phyloP scores from a whole-genome alignment of 1,140 invertebrate species.

The Atta cephalotes region DNA sequence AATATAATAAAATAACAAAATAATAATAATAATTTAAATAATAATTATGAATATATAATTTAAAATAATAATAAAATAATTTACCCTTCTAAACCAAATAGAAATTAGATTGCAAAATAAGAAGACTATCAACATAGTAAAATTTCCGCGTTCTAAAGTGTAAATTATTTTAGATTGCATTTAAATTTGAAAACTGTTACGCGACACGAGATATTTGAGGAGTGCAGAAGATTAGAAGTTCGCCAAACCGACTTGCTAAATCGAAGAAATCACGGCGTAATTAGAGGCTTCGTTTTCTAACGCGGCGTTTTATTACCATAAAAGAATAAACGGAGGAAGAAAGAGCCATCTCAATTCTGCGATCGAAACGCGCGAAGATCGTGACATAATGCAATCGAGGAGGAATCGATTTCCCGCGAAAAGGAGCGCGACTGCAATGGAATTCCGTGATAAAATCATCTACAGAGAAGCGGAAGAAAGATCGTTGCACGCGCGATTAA shows the following conservation, averaged over 20 bases:
- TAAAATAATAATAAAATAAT: not conserved
- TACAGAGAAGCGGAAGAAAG: not conserved
- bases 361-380: not conserved
- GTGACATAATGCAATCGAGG: not conserved
- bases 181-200: not conserved
- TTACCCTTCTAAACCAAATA: not conserved
- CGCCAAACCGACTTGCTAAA: not conserved
- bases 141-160: not conserved
- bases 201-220: not conserved
- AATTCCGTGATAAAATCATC: constrained; percentile 3
- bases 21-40: too few relatives aligned
- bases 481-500: not conserved
- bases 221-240: not conserved
- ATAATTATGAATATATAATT: not conserved
- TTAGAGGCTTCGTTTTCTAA: constrained; percentile 29
- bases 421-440: not conserved
- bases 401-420: constrained; percentile 16
- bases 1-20: not conserved
- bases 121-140: not conserved
- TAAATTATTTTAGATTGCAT: constrained; percentile 5
- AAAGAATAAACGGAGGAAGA: not conserved
- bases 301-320: not conserved
- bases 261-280: not conserved
- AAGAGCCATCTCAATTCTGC: not conserved
- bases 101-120: not conserved